Evolutionary conservation across 2,797 vertebrate genomes (phyloP), one percentile per base, ranked within the genome.

Genomic region (Acrocephalus scirpaceus): DNA sequence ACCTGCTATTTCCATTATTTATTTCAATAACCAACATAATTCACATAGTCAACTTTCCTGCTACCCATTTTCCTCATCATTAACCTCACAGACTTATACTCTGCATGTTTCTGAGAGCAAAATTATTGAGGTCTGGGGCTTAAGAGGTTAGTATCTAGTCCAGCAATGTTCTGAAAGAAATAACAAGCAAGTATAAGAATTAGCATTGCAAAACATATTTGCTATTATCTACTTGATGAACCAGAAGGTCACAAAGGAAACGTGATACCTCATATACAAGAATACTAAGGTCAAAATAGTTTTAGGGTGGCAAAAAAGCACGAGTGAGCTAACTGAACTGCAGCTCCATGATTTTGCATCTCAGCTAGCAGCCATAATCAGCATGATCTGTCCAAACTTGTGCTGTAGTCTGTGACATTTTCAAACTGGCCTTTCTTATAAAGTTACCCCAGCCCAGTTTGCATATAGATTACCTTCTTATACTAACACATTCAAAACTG

Each of bases 51-150:
- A 62, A 27, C 40, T 51, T 70, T 84, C 58, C 69, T 77, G 47
- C 58, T 86, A 86, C 40, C 36, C 48, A 66, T 92, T 85, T 92
- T 92, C 58, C 51, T 81, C 65, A 65, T 77, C 66, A 95, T 79
- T 96, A 87, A 91, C 29, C 53, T 88, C 81, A 56, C 23, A 93
- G 57, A 72, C 32, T 78, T 85, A 56, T 40, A 70, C 32, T 90
- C 53, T 73, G 66, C 25, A 19, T 47, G 44, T 66, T 84, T 92
- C 76, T 61, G 69, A 61, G 29, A 78, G 38, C 12, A 69, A 90
- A 95, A 88, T 73, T 56, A 51, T 66, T 78, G 70, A 73, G 45
- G 15, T 62, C 42, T 16, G 22, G 34, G 27, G 23, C 27, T 83
- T 78, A 66, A 72, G 47, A 93, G 19, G 4, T 67, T 88, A 38